Evolutionary conservation across 2,888 invertebrate genomes (phyloP), one percentile per base, ranked within the genome.

Genomic region (Colostygia pectinataria): DNA sequence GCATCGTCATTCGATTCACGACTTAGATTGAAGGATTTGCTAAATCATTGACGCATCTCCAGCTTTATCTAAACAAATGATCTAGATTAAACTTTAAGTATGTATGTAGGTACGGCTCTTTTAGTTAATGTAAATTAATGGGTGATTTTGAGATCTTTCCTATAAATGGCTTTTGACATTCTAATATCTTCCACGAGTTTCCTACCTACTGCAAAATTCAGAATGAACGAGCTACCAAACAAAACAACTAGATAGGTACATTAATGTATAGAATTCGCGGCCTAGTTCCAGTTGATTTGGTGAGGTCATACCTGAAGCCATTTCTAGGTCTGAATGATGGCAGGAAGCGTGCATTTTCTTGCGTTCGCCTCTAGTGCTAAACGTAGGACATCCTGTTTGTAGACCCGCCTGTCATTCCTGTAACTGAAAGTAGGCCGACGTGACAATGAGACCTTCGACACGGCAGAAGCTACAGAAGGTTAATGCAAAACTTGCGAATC

Each of bases 341-440:
- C 82, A 80, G 83, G 84, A 83, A 77, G 65, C 61, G 58, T 68
- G 70, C 65, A 73, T 80, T 76, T 76, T 77, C 74, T 79, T 71
- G 65, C 57, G 69, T 63, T 68, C 57, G 63, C 57, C 56, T 52
- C 66, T 64, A 59, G 55, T 55, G 47, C 55, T 72, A 68, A 74
- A 67, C 67, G 69, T 73, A 68, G 68, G 66, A 77, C 66, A 67
- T 78, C 79, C 76, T 72, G 71, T 59, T 61, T 57, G 50, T 32
- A 50, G 36, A 43, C 55, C 57, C 60, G 58, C 54, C 43, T 55
- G 46, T 54, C 42, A 46, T 36, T 46, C 25, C 38, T 34, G 24
- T 32, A 25, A 33, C 42, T 45, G 33, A 44, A 41, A 31, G 18
- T 18, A 4, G 23, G 28, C 15, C 29, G 6, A 9, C 15, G 5